Percentiles rank a stretch among this genome's conserved stretches.
phyloP scores from a whole-genome alignment of 2,888 invertebrate genomes.

The Drosophila dives region DNA sequence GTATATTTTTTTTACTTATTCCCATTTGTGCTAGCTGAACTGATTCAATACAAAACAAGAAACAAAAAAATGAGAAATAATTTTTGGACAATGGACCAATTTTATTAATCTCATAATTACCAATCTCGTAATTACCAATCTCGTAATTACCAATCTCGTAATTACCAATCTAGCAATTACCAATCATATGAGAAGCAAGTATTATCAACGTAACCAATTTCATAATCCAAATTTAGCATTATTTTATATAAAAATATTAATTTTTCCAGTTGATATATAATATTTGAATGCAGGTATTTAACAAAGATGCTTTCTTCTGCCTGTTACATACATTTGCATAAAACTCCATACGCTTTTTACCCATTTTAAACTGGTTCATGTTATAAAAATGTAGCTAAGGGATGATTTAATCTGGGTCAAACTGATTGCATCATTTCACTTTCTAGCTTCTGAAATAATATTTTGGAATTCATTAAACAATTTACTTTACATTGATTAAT shows the following conservation, averaged over 20 bases:
- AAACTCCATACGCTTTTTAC: not conserved
- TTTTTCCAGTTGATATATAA: too few species aligned
- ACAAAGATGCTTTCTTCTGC: not conserved
- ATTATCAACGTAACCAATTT: too few species aligned
- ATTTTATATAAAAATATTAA: too few species aligned
- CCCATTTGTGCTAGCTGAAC: constrained; percentile 5
- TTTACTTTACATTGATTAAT: not conserved
- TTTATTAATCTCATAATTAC: not conserved
- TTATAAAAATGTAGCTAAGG: not conserved
- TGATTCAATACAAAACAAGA: constrained; percentile 18
- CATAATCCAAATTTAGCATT: too few species aligned
- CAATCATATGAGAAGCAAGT: not conserved
- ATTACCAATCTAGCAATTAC: not conserved
- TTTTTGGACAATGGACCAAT: not conserved
- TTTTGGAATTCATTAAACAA: not conserved
- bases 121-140: not conserved
- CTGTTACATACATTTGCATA: not conserved
- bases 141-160: too few species aligned
- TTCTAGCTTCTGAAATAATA: not conserved
- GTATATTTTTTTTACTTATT: not conserved
- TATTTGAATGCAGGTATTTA: not conserved
- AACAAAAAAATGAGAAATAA: not conserved
- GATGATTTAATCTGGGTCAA: not conserved
- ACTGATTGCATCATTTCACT: not conserved
- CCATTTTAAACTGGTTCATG: not conserved